Base-by-base conservation (phyloP, 2,888 invertebrate species). In the Eulithis testata region DNA sequence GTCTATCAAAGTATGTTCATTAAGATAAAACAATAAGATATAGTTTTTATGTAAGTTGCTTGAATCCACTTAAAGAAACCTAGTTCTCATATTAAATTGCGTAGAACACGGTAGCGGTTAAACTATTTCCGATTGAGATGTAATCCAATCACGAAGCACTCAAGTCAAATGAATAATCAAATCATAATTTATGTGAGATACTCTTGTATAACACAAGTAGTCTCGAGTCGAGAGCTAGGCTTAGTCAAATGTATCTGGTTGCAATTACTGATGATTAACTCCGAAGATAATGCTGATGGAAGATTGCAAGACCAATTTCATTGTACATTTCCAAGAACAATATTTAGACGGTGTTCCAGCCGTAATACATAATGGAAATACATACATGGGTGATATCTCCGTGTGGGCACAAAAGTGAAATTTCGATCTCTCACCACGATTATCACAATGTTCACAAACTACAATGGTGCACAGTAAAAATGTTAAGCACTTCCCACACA, bases 361-460 rank as follows among this genome's bases (percentile, higher is more conserved):
- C 12, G 50, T 55, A 47, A 67, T 56, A 52, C 54, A 63, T 68
- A 69, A 69, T 69, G 53, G 61, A 63, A 63, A 67, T 71, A 73
- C 69, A 53, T 73, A 76, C 80, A 76, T 76, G 66, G 73, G 70
- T 60, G 70, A 73, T 77, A 76, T 76, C 77, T 70, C 68, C 69
- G 74, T 69, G 77, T 76, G 73, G 75, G 75, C 81, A 81, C 83
- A 86, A 85, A 88, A 88, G 90, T 87, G 90, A 91, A 90, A 89
- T 85, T 85, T 80, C 73, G 83, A 87, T 89, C 85, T 89, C 85
- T 77, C 87, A 86, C 80, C 77, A 70, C 76, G 83, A 89, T 87
- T 87, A 83, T 75, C 83, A 85, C 83, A 85, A 81, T 81, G 78
- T 77, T 79, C 68, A 70, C 70, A 66, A 66, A 63, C 66, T 75